Base-by-base conservation (phyloP, 2,888 invertebrate species). In the Hydroisotoma schaefferi region DNA sequence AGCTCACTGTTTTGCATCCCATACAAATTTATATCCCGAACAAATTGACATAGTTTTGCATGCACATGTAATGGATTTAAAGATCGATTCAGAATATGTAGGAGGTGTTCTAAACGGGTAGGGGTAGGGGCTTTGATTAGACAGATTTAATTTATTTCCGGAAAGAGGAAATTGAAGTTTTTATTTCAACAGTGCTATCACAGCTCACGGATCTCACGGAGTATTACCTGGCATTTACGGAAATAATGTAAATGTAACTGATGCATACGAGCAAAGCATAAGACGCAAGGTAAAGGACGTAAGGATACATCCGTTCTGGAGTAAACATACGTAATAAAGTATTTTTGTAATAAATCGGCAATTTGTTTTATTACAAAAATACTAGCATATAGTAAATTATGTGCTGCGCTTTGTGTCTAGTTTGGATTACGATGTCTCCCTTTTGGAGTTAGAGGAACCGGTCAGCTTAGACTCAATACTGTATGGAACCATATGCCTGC, bases 221-320 rank as follows among this genome's bases (percentile, higher is more conserved):
- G 22, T 28, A 29, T 27, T 56, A 1, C 18, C 57, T 6, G 61
- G 61, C 2, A 40, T 43, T 10, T 40, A 48, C 15, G 29, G 27
- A 5, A 27, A 22, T 1, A 40, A 25, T 4, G 15, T 18, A 15
- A 40, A 15, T 4, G 15, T 18, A 15, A 40, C 40, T 18, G 61
- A 61, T 33, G 57, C 12, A 15, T 56, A 61, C 18, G 61, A 61
- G 33, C 27, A 18, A 4, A 27, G 53, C 1, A 26, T 57, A 10
- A 52, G 61, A 23, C 2, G 53, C 1, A 20, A 20, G 23, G 54
- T 56, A 1, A 37, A 57, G 2, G 38, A 52, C 6, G 54, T 61
- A 15, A 26, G 51, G 23, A 46, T 53, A 2, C 61, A 61, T 53
- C 61, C 61, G 18, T 46, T 61, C 12, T 61, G 38, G 28, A 27